Conservation (phyloP, 2,888 invertebrate species). For the Acheta domesticus region DNA sequence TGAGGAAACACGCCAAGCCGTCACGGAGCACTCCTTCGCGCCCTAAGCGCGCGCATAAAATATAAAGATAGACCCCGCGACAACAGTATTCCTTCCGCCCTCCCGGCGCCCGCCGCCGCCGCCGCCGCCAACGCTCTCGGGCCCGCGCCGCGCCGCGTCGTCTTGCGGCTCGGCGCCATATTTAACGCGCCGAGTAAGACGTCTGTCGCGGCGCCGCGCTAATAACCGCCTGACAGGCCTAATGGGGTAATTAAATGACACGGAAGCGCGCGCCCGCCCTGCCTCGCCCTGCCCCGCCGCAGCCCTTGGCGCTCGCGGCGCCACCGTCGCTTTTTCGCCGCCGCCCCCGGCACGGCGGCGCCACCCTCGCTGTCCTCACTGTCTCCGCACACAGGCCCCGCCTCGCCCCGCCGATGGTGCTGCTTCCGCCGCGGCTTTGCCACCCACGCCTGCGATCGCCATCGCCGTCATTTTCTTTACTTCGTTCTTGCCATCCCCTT, state of each 20-base stretch:
- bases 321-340: background rate
- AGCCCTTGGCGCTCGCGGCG: background rate
- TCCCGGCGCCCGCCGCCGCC: background rate
- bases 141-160: background rate
- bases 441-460: background rate
- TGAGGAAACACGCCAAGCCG: too few species aligned
- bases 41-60: background rate
- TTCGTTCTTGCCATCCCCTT: background rate
- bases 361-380: background rate
- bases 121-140: background rate
- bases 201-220: slow-evolving; percentile 18
- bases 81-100: background rate
- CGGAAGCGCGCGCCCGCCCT: background rate
- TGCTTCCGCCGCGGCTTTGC: background rate
- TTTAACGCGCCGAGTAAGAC: slow-evolving; percentile 11
- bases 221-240: slow-evolving; percentile 9
- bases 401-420: background rate
- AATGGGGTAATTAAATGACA: slow-evolving; percentile 18
- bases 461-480: background rate
- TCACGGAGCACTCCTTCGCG: too few species aligned
- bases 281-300: background rate
- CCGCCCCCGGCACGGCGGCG: background rate
- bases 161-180: slow-evolving; percentile 3
- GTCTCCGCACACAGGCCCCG: background rate
- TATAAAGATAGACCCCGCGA: background rate